Conservation (phyloP, 1,140 invertebrate species). For the Conus ventricosus region DNA sequence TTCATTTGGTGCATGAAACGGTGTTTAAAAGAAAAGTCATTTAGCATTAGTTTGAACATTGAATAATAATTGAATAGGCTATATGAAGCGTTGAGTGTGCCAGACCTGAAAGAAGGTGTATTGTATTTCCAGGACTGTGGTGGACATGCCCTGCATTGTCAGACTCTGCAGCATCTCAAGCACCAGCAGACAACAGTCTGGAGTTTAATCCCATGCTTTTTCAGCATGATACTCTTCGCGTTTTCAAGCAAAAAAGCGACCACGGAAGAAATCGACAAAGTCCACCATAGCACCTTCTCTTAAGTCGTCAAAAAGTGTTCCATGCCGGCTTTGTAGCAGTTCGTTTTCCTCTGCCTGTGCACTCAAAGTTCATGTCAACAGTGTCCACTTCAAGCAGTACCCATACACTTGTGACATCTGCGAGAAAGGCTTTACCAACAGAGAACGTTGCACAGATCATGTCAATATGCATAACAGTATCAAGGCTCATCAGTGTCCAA, state of each 20-base stretch:
- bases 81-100: no score
- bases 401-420: conserved; percentile 14
- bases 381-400: conserved; percentile 16
- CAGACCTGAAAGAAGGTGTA: not conserved
- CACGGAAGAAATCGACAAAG: no score
- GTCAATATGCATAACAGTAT: conserved; percentile 28
- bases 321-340: not conserved
- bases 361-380: conserved; percentile 1
- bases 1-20: no score
- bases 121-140: not conserved
- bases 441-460: conserved; percentile 19
- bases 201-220: no score
- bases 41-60: no score
- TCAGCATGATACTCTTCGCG: no score
- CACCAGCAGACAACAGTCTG: no score
- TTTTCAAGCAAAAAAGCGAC: no score
- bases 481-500: conserved; percentile 18
- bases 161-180: no score
- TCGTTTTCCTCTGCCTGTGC: not conserved
- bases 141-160: not conserved
- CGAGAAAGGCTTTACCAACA: conserved; percentile 13
- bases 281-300: not conserved
- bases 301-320: not conserved
- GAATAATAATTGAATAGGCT: no score
- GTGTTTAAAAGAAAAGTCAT: no score